Base-by-base conservation (phyloP, 2,888 invertebrate species). In the Aelia acuminata region DNA sequence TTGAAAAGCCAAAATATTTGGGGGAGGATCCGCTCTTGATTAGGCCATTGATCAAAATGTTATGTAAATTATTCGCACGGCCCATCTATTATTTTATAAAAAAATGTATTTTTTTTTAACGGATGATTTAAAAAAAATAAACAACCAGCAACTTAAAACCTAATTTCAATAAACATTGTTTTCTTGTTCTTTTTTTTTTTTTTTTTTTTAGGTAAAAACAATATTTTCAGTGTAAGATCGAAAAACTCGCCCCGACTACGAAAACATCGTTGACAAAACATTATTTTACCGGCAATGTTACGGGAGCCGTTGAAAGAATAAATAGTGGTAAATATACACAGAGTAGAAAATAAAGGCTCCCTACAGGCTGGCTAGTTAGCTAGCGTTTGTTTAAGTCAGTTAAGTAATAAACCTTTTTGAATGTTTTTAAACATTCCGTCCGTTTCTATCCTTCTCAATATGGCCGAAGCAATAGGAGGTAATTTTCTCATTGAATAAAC, bases 401-500 rank as follows among this genome's bases (percentile, higher is more conserved):
- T 75, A 75, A 75, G 75, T 75, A 63, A 63, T 63, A 63, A 63
- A 63, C 63, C 63, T 31, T 31, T 63, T n/a, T 31, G 31, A 63
- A 75, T 75, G 75, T n/a, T n/a, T n/a, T n/a, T 75, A 75, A 75
- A 75, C 35, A 2, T 5, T 75, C 35, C n/a, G n/a, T n/a, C n/a
- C n/a, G n/a, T n/a, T 26, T 20, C 26, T 57, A 26, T 63, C 63
- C n/a, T 31, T 63, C 63, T 63, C 10, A 63, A 63, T 63, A 63
- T 63, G 63, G 15, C 63, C 75, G 39, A 75, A 75, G 39, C 75
- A 75, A 75, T 75, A 75, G 75, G 22, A 39, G 11, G 75, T 75
- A 75, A 75, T 75, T 35, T 75, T 39, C 75, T 75, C 75, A 43
- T 75, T 75, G 75, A 75, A 75, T 75, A 75, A 75, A 75, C 75